Base-by-base conservation (phyloP, 2,797 vertebrate genomes). In the Coilia nasus region DNA sequence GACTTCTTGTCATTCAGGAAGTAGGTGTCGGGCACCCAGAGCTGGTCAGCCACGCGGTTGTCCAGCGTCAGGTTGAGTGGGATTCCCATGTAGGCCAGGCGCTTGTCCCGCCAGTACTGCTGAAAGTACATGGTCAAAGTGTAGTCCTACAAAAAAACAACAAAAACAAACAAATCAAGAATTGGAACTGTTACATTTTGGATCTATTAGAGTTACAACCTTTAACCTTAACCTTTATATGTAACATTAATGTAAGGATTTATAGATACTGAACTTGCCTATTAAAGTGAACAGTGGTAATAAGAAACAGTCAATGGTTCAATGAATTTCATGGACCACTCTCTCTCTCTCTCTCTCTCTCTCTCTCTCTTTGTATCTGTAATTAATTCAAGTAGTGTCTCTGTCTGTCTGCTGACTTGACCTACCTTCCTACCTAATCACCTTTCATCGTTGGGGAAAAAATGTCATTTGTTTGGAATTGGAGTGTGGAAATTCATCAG, bases 51-150 rank as follows among this genome's bases (percentile, higher is more conserved):
- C 85, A 99, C 98, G 90, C 98, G 94, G 93, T 99, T 99, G 93
- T 99, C 98, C 86, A 99, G 96, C 0, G 98, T 99, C 90, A 99
- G 96, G 93, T 99, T 99, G 88, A 99, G 97, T 87, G 98, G 98
- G 87, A 99, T 99, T 86, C 97, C 98, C 59, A 96, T 93, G 0
- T 99, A 99, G 75, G 98, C 97, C 81, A 99, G 94, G 35, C 98
- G 96, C 93, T 99, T 99, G 90, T 99, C 98, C 93, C 98, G 96
- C 98, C 98, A 99, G 86, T 98, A 99, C 92, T 99, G 98, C 90
- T 99, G 98, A 93, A 99, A 99, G 93, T 99, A 99, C 98, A 99
- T 99, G 0, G 98, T 99, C 95, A 99, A 90, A 0, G 98, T 99
- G 92, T 99, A 99, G 93, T 99, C 98, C 98, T 99, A 93, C 23